Conservation (phyloP, 2,888 invertebrate species). For the Drosophila ezoana region DNA sequence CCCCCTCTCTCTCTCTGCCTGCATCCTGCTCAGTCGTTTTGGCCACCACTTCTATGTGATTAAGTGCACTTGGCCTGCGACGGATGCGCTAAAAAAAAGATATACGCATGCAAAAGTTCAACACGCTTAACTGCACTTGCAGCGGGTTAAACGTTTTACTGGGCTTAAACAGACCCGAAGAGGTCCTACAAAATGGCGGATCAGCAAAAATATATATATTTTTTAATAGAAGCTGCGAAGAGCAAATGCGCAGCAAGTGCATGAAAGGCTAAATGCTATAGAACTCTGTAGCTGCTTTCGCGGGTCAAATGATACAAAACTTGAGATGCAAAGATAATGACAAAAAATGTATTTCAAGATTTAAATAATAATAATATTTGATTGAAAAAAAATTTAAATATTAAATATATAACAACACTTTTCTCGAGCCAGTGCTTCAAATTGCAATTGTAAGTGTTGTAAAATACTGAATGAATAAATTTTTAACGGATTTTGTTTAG, state of each 20-base stretch:
- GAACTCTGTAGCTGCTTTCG: too few species aligned
- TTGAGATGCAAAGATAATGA: too few species aligned
- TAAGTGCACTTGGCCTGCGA: constrained; percentile 55
- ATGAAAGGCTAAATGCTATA: too few species aligned
- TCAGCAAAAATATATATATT: not conserved
- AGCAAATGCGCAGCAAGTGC: not conserved
- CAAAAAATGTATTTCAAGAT: too few species aligned
- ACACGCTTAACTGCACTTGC: constrained; percentile 62
- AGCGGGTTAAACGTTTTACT: constrained; percentile 52
- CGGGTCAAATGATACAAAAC: too few species aligned
- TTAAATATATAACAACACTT: too few species aligned
- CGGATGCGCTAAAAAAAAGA: constrained; percentile 57
- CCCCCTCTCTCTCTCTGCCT: not conserved
- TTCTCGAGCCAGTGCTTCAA: too few species aligned
- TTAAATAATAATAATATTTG: too few species aligned
- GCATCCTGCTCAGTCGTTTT: constrained; percentile 1
- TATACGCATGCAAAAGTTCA: constrained; percentile 48
- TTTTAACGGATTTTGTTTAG: too few species aligned
- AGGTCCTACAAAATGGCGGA: constrained; percentile 1
- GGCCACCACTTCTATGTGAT: constrained; percentile 51
- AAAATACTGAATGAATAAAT: too few species aligned
- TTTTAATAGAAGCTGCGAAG: not conserved
- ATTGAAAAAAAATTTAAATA: too few species aligned
- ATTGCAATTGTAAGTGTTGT: too few species aligned
- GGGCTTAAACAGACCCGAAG: constrained; percentile 9